Evolutionary conservation across 2,113 vertebrate genomes (phyloP).

Genomic region (Propithecus coquereli): DNA sequence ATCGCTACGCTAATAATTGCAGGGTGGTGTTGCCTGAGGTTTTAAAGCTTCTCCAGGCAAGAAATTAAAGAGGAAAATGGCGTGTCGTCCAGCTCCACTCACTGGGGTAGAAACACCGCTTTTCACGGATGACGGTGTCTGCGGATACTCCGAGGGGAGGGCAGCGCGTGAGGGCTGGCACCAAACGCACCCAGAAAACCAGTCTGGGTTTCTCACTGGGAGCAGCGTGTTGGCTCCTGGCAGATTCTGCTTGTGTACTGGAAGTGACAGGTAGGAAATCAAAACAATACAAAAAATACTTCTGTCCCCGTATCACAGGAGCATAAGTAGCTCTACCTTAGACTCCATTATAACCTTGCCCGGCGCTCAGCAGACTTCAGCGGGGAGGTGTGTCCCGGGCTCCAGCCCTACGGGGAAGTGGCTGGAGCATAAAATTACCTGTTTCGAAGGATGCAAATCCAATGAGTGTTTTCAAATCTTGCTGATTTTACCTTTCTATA

Average conservation of each 20-base stretch:
- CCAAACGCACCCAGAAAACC: accelerated
- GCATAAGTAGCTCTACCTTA: accelerated
- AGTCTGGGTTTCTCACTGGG: accelerated
- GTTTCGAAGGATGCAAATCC: neutral
- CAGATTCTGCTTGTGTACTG: accelerated
- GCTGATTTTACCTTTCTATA: too few species aligned
- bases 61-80: neutral
- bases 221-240: neutral
- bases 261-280: neutral
- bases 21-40: accelerated
- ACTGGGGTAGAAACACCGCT: neutral
- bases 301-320: too few species aligned
- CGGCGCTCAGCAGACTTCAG: neutral
- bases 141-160: accelerated
- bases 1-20: accelerated
- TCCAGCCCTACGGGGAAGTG: accelerated
- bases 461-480: accelerated
- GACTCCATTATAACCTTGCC: neutral
- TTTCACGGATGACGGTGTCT: accelerated
- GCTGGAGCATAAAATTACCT: accelerated
- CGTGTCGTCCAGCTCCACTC: accelerated
- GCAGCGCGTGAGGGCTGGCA: accelerated
- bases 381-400: accelerated
- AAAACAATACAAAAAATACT: accelerated
- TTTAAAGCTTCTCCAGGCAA: neutral